Evolutionary conservation across 1,140 invertebrate genomes (phyloP), one percentile per base, ranked within the genome.

Genomic region (Parasteatoda tepidariorum): DNA sequence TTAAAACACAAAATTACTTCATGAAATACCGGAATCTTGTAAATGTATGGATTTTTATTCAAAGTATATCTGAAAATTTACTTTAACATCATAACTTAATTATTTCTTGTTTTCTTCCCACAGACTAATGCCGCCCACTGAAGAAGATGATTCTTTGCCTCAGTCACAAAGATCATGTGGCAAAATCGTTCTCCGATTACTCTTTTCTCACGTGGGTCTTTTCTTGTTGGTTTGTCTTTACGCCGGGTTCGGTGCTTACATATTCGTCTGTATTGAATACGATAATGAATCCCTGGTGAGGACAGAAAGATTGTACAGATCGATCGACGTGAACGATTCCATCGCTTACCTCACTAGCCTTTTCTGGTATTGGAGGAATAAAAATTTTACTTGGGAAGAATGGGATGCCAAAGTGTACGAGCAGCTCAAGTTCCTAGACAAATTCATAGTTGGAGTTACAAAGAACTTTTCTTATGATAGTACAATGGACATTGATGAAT

Each of bases 141-240:
- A 68, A 7, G 62, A 75, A 48, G 41, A 54, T 3, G 33, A 28
- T 3, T 4, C 67, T 9, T 31, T 18, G 24, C 71, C 64, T 0
- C 71, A 68, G 7, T 57, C 57, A 0, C 68, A 83, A 26, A n/a
- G 68, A 2, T 83, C 81, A 3, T 84, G 71, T 31, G 61, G 61
- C 7, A 85, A 85, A 31, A 9, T 85, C 3, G 57, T 88, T 9
- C 81, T 85, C 13, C 59, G 85, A 4, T 55, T 87, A 4, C 71
- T 88, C 1, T 87, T 87, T 62, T 87, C 87, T 1, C 87, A 87
- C 38, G 78, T 87, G 6, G 87, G 87, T 0, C 70, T 88, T 4
- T 85, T 87, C 57, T n/a, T 88, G 3, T n/a, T 88, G 22, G 87
- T 88, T 15, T 61, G 76, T 2, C 31, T 83, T 0, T 87, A 86